Percentiles rank a stretch among this genome's conserved stretches.
phyloP scores from a whole-genome alignment of 64 coral and sea anemone species.

The Porites lutea region DNA sequence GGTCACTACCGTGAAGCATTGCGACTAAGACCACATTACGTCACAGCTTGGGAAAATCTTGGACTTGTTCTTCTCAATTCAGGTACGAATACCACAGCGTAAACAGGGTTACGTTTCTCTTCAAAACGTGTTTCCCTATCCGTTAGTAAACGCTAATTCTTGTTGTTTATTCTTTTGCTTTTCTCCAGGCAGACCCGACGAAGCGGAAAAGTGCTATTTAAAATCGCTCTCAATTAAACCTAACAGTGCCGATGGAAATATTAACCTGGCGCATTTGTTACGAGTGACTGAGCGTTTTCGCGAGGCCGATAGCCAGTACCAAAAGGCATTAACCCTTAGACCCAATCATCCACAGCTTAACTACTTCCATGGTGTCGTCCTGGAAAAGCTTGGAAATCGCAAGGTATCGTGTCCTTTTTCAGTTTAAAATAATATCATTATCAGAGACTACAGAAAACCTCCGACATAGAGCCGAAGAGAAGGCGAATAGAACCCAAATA shows the following conservation, averaged over 20 bases:
- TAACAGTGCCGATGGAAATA: slow-evolving; percentile 75
- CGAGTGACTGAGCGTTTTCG: slow-evolving; percentile 47
- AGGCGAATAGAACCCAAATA: neutral
- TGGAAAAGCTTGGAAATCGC: slow-evolving; percentile 76
- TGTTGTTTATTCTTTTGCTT: neutral
- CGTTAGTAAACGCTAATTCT: no score
- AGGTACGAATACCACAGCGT: slow-evolving; percentile 23
- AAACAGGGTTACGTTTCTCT: no score
- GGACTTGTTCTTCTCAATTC: slow-evolving; percentile 78
- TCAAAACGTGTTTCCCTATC: no score
- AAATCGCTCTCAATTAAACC: slow-evolving; percentile 85
- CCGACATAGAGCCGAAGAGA: neutral
- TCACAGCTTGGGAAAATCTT: slow-evolving; percentile 85
- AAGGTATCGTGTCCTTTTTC: slow-evolving; percentile 39
- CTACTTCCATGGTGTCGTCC: slow-evolving; percentile 69
- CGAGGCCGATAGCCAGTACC: slow-evolving; percentile 64
- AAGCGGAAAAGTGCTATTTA: slow-evolving; percentile 73
- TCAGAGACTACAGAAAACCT: neutral
- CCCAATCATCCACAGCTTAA: slow-evolving; percentile 60
- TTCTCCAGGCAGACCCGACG: slow-evolving; percentile 47
- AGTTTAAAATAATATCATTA: neutral
- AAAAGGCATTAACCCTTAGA: slow-evolving; percentile 61
- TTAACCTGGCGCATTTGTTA: slow-evolving; percentile 80
- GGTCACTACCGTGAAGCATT: slow-evolving; percentile 70
- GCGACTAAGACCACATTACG: slow-evolving; percentile 81